Conservation (phyloP, 2,888 invertebrate species). For the Cerastoderma edule region DNA sequence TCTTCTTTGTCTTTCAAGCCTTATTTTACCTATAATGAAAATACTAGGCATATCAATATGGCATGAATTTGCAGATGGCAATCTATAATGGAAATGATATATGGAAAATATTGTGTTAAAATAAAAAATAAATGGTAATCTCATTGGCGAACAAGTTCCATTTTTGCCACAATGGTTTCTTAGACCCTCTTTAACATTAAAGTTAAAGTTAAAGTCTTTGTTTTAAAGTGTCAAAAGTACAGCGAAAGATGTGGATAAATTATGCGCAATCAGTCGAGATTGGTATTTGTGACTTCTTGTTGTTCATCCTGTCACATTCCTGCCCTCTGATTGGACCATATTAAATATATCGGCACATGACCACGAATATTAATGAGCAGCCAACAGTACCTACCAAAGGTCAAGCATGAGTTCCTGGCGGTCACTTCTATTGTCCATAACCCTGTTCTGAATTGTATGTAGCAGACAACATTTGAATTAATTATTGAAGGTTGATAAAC, state of each 20-base stretch:
- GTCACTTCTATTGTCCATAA: slow-evolving; percentile 9
- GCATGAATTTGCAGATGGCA: no score
- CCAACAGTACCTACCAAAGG: slow-evolving; percentile 5
- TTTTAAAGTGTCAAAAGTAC: no score
- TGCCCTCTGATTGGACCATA: slow-evolving; percentile 16
- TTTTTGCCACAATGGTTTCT: slow-evolving; percentile 5
- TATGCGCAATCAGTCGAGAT: slow-evolving; percentile 11
- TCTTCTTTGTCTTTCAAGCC: no score
- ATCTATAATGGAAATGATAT: no score
- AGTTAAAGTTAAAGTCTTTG: no score
- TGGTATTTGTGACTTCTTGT: slow-evolving; percentile 16
- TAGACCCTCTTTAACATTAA: neutral
- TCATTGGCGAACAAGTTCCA: slow-evolving; percentile 2
- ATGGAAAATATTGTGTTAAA: neutral
- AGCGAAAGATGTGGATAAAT: no score
- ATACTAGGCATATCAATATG: no score
- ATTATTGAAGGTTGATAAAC: no score
- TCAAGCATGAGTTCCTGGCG: slow-evolving; percentile 9
- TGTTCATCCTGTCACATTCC: slow-evolving; percentile 17
- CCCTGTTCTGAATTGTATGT: no score
- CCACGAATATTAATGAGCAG: slow-evolving; percentile 10
- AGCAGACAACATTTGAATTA: no score
- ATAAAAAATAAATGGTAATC: neutral
- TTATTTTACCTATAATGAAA: no score
- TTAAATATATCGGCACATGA: slow-evolving; percentile 16